Base-by-base conservation (phyloP, 2,888 invertebrate genomes). In the Lissonota sp. region DNA sequence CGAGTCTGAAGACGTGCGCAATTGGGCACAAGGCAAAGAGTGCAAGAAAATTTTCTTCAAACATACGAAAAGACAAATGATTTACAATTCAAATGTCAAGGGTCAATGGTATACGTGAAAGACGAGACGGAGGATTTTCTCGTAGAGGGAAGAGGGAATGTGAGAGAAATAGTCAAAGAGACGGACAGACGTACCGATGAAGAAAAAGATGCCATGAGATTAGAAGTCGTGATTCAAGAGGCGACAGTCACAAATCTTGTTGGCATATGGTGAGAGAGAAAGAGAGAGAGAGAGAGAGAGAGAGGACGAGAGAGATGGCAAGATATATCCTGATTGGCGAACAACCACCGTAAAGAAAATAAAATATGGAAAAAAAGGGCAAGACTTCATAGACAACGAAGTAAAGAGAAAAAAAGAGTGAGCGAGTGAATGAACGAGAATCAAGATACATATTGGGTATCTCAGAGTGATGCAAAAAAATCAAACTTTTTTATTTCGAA, bases 221-320 rank as follows among this genome's bases (percentile, higher is more conserved):
- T 81, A 78, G 78, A 81, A 81, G 78, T 78, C 78, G 81, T 75
- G 81, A 81, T 78, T 81, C 78, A 74, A 82, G 74, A 74, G 78
- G 74, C 81, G 81, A 78, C 81, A 78, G 81, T 78, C 70, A 78
- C 81, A 78, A 82, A 78, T 82, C 81, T 82, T 78, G 81, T 78
- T 63, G 81, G 60, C 78, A 74, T 71, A 67, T 67, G 57, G 74
- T 66, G 74, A 55, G 71, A 57, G 63, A 14, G 14, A 53, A 6
- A 14, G 51, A 66, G 55, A 12, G 5, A 37, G 37, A 8, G 10
- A 4, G 26, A 60, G 67, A 66, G 55, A 12, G 5, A 37, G 37
- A 8, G 10, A 4, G 26, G 49, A 58, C 26, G 16, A 14, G 58
- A 66, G 55, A 12, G 5, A 37, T 26, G 12, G 10, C 6, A 42